phyloP scores from a whole-genome alignment of 1,140 invertebrate species.

The Capitella teleta region DNA sequence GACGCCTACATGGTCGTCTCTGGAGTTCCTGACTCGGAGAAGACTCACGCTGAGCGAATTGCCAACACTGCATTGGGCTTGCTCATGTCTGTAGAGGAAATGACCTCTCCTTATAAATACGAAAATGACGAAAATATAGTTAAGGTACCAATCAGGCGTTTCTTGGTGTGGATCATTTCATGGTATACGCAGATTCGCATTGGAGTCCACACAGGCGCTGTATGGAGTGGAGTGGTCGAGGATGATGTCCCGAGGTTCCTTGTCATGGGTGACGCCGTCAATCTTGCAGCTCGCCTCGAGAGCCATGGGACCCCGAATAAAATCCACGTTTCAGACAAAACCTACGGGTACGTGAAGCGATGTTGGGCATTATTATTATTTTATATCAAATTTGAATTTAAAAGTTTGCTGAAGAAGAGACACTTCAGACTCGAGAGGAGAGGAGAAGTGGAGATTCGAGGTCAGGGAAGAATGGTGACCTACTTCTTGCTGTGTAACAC shows the following conservation, averaged over 20 bases:
- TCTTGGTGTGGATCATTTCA: background rate
- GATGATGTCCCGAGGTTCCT: background rate
- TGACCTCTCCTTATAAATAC: constrained; percentile 14
- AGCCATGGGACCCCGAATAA: background rate
- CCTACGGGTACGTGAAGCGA: background rate
- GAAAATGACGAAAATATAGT: background rate
- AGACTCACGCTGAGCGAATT: constrained; percentile 20
- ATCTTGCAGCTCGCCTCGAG: background rate
- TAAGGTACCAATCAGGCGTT: background rate
- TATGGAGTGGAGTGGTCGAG: background rate
- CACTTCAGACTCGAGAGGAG: constrained; percentile 3
- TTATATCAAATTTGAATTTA: background rate
- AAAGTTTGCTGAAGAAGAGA: background rate
- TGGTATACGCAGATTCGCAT: background rate
- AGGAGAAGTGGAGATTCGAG: constrained; percentile 5
- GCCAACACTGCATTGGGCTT: constrained; percentile 23
- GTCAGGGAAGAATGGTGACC: background rate
- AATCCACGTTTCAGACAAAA: background rate
- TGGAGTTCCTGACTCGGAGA: constrained; percentile 43
- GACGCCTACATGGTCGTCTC: constrained; percentile 26
- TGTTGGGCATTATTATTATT: background rate
- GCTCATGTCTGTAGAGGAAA: constrained; percentile 9
- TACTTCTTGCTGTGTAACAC: constrained; percentile 6
- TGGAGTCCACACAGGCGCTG: background rate
- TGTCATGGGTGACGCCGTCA: background rate